These are phyloP conservation scores for Psophia crepitans DNA, from an alignment of 2,113 vertebrate genomes.

Conservation along the genomic window DNA sequence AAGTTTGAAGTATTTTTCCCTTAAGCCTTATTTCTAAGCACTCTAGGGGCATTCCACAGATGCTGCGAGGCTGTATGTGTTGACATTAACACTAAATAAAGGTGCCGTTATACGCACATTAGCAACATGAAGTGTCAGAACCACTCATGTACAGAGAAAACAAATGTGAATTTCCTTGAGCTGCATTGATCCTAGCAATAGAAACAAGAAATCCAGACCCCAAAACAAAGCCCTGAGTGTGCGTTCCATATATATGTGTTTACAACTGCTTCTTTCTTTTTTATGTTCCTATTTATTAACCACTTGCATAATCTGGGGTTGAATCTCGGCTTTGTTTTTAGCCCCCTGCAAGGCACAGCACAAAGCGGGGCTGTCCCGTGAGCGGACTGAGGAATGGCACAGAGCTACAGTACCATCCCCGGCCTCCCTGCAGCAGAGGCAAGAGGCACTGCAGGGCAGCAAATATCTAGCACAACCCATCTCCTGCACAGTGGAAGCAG, in stretches of 20 bases:
- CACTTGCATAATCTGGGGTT: background rate
- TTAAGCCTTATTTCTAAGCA: background rate
- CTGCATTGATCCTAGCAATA: background rate
- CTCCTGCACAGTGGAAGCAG: background rate
- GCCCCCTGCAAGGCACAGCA: background rate
- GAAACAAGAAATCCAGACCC: background rate
- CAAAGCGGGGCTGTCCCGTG: background rate
- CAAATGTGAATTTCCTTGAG: background rate
- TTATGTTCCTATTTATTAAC: background rate
- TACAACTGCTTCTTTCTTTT: background rate
- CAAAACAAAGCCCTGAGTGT: background rate
- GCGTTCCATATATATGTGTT: background rate
- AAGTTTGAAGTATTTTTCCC: conserved; percentile 1
- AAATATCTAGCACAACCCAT: background rate
- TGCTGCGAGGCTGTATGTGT: background rate
- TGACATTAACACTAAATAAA: conserved; percentile 35
- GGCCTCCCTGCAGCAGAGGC: background rate
- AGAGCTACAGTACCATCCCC: background rate
- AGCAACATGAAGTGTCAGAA: background rate
- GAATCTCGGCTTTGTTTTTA: background rate
- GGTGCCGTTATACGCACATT: background rate
- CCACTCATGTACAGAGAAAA: background rate
- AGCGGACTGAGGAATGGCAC: background rate
- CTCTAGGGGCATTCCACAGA: background rate
- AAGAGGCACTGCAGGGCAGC: background rate